phyloP scores from a whole-genome alignment of 2,888 invertebrate genomes.

The Drosophila mettleri region DNA sequence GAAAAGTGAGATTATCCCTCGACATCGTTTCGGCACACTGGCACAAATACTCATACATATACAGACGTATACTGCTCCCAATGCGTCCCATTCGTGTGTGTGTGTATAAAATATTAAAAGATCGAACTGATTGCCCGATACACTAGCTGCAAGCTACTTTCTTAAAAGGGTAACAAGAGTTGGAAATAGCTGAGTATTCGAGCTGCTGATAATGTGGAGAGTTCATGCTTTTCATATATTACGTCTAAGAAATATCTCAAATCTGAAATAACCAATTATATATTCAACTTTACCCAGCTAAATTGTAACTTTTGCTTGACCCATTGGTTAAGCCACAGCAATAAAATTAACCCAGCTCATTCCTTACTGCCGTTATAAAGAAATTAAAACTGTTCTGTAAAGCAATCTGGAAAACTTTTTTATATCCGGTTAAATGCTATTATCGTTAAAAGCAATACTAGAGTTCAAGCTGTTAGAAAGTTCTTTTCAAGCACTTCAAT shows the following conservation, averaged over 20 bases:
- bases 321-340: neutral
- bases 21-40: slow-evolving; percentile 65
- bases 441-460: neutral
- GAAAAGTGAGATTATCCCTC: slow-evolving; percentile 61
- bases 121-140: slow-evolving; percentile 5
- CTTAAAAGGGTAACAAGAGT: neutral
- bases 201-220: neutral
- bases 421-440: too few species aligned
- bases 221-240: neutral
- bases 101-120: slow-evolving; percentile 10
- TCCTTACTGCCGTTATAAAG: neutral
- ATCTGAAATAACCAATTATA: neutral
- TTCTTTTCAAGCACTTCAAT: neutral
- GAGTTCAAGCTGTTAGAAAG: neutral
- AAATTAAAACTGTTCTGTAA: neutral
- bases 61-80: slow-evolving; percentile 1
- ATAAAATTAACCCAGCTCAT: neutral
- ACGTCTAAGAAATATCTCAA: neutral
- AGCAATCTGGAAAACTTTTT: slow-evolving; percentile 3
- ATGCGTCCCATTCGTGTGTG: slow-evolving; percentile 2
- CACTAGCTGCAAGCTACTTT: neutral
- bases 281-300: too few species aligned
- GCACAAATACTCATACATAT: slow-evolving; percentile 56
- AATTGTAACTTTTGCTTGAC: neutral
- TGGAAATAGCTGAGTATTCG: neutral